Evolutionary conservation across 2,888 invertebrate genomes (phyloP), one percentile per base, ranked within the genome.

Genomic region (Drosophila birchii): DNA sequence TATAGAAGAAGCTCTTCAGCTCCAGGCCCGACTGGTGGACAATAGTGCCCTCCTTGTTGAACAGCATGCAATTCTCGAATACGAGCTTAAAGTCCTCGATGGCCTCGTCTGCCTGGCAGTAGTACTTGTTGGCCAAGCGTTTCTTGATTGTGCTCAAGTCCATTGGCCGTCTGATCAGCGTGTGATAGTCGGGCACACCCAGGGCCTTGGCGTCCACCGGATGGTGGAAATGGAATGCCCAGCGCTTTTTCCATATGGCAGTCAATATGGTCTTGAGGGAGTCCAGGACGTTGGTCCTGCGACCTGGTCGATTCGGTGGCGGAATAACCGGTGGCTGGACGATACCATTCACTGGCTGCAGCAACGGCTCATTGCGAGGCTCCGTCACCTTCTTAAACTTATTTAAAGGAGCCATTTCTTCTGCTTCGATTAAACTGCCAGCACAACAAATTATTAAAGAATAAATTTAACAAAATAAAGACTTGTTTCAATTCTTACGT

Each of bases 321-420:
- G 78, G 80, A 14, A 45, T 45, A 7, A 78, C 68, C 9, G 79
- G 68, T 12, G 78, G 79, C 56, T 78, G 78, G 0, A 82, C 79
- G 7, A 79, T 45, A 3, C 79, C 79, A 39, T 79, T 76, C 3
- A 78, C 79, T 6, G 78, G 78, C 12, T 29, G n/a, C 0, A 76
- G 18, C 7, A 36, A 5, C 9, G 66, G 53, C 34, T 73, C 64
- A 0, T 12, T 14, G 14, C 73, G 66, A 16, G 51, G 51, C 34
- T 9, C 16, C 1, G 9, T 9, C 9, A 34, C 20, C 34, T 36
- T 34, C 5, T 36, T 34, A 3, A 26, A n/a, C 3, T 9, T 16
- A n/a, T 26, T 26, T 26, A 26, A 5, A 9, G 9, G 5, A 29
- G n/a, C 29, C 47, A 47, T 47, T 32, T 7, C 2, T 32, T 18